Percentiles rank a stretch among this genome's conserved stretches.
Evolutionary conservation across 2,888 invertebrate genomes (phyloP).

Genomic region (Idaea biselata): DNA sequence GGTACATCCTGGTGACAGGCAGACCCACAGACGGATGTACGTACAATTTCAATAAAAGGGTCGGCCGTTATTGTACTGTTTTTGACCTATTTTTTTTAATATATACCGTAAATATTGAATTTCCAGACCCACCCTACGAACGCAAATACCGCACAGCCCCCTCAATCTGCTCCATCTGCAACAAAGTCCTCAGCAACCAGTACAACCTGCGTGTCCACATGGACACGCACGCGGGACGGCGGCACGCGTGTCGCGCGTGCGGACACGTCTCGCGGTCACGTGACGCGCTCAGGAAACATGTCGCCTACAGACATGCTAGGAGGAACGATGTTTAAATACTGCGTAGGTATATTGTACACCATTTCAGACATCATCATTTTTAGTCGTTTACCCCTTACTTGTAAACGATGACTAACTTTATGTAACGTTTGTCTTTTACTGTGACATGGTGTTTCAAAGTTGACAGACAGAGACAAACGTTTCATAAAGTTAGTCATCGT

Average conservation of each 20-base stretch:
- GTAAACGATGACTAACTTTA: no score
- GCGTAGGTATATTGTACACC: no score
- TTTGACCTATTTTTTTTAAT: no score
- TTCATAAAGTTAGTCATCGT: no score
- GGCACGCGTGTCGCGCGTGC: conserved; percentile 93
- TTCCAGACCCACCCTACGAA: conserved; percentile 53
- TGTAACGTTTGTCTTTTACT: no score
- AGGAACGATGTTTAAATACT: conserved; percentile 32
- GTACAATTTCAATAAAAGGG: no score
- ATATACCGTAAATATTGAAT: not conserved
- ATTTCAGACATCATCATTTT: conserved; percentile 1
- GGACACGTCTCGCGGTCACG: conserved; percentile 92
- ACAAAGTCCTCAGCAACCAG: conserved; percentile 93
- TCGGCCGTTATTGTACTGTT: no score
- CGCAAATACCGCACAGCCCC: conserved; percentile 61
- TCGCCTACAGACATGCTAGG: conserved; percentile 90
- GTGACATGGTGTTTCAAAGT: no score
- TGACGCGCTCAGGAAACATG: conserved; percentile 93
- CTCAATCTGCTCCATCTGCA: conserved; percentile 90
- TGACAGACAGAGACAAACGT: no score
- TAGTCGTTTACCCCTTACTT: not conserved
- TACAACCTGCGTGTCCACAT: conserved; percentile 94
- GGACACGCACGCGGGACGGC: conserved; percentile 94
- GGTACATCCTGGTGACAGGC: no score
- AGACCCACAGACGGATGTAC: no score